Conservation (phyloP, 2,797 vertebrate genomes). For the Typhlichthys subterraneus region DNA sequence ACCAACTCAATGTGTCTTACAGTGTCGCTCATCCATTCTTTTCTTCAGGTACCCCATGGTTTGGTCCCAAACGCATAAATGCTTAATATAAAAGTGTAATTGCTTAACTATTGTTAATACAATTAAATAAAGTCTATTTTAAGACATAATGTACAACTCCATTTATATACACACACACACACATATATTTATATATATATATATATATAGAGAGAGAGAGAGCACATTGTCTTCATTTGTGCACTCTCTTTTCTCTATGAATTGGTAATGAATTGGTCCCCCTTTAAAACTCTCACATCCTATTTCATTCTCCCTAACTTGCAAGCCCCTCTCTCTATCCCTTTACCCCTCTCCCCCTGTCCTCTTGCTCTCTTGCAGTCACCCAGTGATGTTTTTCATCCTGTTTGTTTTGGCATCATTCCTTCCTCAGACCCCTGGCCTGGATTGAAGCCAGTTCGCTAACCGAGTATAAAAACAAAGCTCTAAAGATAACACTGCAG, state of each 20-base stretch:
- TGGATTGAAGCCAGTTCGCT: slow-evolving; percentile 41
- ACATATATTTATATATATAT: background rate
- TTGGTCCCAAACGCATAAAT: too few species aligned
- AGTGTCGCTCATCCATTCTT: too few species aligned
- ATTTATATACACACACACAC: background rate
- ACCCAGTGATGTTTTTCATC: slow-evolving; percentile 58
- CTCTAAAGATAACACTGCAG: slow-evolving; percentile 50
- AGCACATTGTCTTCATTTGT: too few species aligned
- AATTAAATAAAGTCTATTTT: too few species aligned
- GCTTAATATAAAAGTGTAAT: too few species aligned
- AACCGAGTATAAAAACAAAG: slow-evolving; percentile 53
- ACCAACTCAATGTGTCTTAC: too few species aligned
- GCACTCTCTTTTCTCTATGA: too few species aligned
- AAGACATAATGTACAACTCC: too few species aligned
- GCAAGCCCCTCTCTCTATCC: background rate
- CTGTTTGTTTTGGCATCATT: slow-evolving; percentile 65
- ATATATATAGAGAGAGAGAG: too few species aligned
- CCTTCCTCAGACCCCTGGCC: slow-evolving; percentile 32
- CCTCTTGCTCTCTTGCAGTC: slow-evolving; percentile 22
- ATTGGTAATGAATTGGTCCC: too few species aligned
- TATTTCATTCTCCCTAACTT: slow-evolving; percentile 19
- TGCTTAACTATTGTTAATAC: too few species aligned
- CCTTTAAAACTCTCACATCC: background rate
- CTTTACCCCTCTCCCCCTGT: slow-evolving; percentile 18
- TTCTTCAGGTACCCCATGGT: too few species aligned